phyloP scores from a whole-genome alignment of 2,113 vertebrate species.

The Eptesicus fuscus region DNA sequence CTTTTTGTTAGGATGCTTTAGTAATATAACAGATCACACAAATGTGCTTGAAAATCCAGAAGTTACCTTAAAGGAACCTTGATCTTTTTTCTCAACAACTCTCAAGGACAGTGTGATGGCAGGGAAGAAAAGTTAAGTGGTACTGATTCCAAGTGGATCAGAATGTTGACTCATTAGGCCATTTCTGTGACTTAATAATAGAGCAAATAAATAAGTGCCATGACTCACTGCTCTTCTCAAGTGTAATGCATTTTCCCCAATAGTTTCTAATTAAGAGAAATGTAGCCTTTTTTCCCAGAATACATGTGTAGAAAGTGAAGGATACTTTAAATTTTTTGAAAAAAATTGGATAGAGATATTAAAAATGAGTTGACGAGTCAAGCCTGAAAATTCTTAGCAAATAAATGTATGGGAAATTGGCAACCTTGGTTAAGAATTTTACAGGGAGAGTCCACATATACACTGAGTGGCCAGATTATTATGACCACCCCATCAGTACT shows the following conservation, averaged over 20 bases:
- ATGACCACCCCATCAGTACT: too few species aligned
- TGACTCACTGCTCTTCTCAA: neutral
- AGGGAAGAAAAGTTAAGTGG: neutral
- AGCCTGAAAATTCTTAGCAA: neutral
- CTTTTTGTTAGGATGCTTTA: neutral
- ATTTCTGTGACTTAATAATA: slow-evolving; percentile 17
- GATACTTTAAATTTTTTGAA: neutral
- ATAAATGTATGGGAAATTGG: neutral
- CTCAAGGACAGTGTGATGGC: neutral
- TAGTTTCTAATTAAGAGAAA: slow-evolving; percentile 19
- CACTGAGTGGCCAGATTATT: too few species aligned
- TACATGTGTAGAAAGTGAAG: neutral
- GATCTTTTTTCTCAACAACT: neutral
- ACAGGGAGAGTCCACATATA: neutral
- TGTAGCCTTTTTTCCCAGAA: neutral
- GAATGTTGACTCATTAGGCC: neutral
- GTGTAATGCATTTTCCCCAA: neutral
- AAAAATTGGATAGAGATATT: neutral
- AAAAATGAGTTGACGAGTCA: neutral
- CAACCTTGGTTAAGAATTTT: neutral
- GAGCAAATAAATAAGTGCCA: neutral
- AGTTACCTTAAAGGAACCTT: neutral
- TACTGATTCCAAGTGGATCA: neutral
- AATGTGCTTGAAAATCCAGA: neutral
- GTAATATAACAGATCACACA: neutral